Conservation (phyloP, 2,113 vertebrate genomes). For the Malurus alboscapulatus region DNA sequence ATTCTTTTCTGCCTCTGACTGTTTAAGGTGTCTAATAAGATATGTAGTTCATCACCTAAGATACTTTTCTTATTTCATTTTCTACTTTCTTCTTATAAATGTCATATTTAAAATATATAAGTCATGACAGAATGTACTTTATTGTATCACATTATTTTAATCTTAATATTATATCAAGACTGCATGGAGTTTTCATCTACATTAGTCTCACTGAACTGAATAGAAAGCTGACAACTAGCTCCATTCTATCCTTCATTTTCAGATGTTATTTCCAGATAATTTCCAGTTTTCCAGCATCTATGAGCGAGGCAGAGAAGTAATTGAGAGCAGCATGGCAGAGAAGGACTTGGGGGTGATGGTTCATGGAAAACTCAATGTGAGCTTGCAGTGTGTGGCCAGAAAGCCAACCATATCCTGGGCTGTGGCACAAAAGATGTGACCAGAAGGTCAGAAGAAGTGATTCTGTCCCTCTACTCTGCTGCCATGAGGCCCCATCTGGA, state of each 20-base stretch:
- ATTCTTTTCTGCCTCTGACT: not conserved
- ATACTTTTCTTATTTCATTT: constrained; percentile 14
- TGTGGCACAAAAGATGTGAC: not conserved
- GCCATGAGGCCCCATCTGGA: too few species aligned
- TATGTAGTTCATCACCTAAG: not conserved
- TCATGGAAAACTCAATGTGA: not conserved
- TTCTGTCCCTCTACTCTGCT: not conserved
- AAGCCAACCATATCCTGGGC: not conserved
- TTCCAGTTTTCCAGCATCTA: not conserved
- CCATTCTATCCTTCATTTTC: not conserved
- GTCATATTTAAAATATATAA: not conserved
- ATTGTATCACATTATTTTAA: not conserved
- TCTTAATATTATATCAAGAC: not conserved
- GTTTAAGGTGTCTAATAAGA: not conserved
- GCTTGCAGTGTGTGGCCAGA: not conserved
- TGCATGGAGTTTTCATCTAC: not conserved
- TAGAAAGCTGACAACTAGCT: not conserved
- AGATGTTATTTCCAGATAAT: not conserved
- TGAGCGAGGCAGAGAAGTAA: not conserved
- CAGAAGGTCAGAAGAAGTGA: not conserved
- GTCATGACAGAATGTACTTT: not conserved
- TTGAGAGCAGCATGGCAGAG: not conserved
- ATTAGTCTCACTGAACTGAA: not conserved
- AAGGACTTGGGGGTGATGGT: not conserved
- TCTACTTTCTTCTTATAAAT: not conserved